These are phyloP conservation scores for Porites divaricata DNA, from an alignment of 92 coral and sea anemone species.

Conservation along the genomic window DNA sequence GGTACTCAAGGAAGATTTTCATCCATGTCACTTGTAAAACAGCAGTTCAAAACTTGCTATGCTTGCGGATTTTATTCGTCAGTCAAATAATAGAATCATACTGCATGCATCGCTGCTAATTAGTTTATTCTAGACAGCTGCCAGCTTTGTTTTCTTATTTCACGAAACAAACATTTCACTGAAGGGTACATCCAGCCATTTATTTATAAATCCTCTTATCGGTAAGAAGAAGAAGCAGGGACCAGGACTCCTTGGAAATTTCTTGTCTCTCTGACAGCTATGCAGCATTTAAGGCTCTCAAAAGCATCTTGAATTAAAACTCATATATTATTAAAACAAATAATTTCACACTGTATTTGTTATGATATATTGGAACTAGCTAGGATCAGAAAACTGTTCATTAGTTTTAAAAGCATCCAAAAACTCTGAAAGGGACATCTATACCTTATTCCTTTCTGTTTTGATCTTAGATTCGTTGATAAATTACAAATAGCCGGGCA, in stretches of 20 bases:
- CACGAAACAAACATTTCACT: background rate
- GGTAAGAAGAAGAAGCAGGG: background rate
- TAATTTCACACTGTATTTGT: background rate
- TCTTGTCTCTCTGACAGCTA: background rate
- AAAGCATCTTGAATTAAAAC: background rate
- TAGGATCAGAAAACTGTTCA: background rate
- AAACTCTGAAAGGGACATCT: background rate
- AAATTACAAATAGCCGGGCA: too few species aligned
- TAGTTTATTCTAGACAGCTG: background rate
- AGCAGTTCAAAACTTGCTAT: too few species aligned
- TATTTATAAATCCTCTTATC: background rate
- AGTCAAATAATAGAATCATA: background rate
- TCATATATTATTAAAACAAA: slow-evolving; percentile 28
- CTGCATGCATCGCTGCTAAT: slow-evolving; percentile 15
- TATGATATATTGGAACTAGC: background rate
- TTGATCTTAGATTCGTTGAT: too few species aligned
- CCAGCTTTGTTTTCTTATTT: background rate
- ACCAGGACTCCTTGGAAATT: background rate
- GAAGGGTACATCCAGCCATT: background rate
- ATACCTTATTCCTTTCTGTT: too few species aligned
- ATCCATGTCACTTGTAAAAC: too few species aligned
- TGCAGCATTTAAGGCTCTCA: background rate
- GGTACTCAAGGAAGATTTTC: too few species aligned
- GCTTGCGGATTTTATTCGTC: background rate
- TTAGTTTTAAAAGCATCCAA: background rate